Evolutionary conservation across 1,140 invertebrate genomes (phyloP).

Genomic region (Zaprionus ghesquierei): DNA sequence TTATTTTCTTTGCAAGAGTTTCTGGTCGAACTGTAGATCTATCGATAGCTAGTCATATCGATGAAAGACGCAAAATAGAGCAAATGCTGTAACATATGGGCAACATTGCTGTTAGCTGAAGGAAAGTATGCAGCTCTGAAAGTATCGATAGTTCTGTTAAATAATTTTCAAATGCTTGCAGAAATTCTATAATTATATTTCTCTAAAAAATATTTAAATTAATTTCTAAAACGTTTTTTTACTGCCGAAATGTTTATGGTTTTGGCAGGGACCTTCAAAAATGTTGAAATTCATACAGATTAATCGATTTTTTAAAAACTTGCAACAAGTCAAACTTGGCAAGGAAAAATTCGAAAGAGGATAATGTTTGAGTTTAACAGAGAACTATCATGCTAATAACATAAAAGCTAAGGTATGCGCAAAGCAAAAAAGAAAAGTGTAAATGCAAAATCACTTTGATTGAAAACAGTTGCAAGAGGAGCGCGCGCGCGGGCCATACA

Average conservation of each 20-base stretch:
- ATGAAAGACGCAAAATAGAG: not conserved
- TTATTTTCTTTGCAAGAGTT: conserved; percentile 15
- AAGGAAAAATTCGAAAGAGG: not conserved
- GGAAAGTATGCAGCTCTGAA: not conserved
- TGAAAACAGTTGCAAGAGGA: conserved; percentile 50
- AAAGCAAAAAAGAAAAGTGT: conserved; percentile 16
- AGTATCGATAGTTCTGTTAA: not conserved
- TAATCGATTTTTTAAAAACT: too few species aligned
- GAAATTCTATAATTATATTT: not conserved
- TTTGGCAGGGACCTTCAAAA: too few species aligned
- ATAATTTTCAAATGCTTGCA: not conserved
- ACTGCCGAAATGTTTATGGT: too few species aligned
- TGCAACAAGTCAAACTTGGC: not conserved
- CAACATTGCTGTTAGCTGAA: not conserved
- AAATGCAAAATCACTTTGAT: conserved; percentile 29
- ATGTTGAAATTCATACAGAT: too few species aligned
- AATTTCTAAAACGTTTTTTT: too few species aligned
- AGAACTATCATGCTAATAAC: not conserved
- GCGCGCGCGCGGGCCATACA: conserved; percentile 55
- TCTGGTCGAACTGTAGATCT: conserved; percentile 4
- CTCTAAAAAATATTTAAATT: too few species aligned
- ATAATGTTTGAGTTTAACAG: conserved; percentile 17
- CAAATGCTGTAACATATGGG: not conserved
- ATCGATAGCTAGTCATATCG: conserved; percentile 17
- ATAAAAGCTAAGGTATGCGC: conserved; percentile 8